Evolutionary conservation across 2,888 invertebrate species (phyloP), one percentile per base, ranked within the genome.

Genomic region (Luperina nickerlii): DNA sequence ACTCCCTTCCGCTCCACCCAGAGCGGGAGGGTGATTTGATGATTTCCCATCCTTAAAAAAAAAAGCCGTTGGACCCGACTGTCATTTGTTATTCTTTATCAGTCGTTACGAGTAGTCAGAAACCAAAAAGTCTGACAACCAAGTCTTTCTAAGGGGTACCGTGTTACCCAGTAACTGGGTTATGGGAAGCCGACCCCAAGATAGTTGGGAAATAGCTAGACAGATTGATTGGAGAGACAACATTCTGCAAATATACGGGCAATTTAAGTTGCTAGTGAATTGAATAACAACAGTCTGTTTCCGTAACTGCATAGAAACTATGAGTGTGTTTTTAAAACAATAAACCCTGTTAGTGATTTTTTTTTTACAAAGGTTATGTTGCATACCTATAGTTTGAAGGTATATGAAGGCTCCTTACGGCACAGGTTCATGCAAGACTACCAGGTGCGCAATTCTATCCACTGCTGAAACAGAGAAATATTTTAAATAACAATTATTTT

Each of bases 391-490:
- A 38, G 18, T 15, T 71, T 57, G 18, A 42, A n/a, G 24, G 32
- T 24, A 2, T 4, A 18, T 20, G 38, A 24, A 42, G 24, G 24
- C 18, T 7, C 18, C 27, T 51, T 65, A 69, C 1, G 1, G 20
- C 24, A 15, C 18, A 13, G 48, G 5, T 7, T 81, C 65, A 27
- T 76, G 57, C 20, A 81, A 15, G 2, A 76, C 42, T 0, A 66
- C 45, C 0, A 62, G 60, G 6, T 81, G 77, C 0, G 70, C 77
- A 5, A 81, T 71, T 42, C 38, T 38, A 66, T 81, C 81, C 11
- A 81, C 81, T 0, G 83, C 66, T 71, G 62, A 20, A 81, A 81
- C 18, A 32, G 1, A 82, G 4, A 18, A 27, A 48, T 24, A 5
- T 1, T 38, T 8, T 32, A 2, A 51, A 51, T 24, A 51, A 54